Evolutionary conservation across 1,140 invertebrate species (phyloP).

Genomic region (Mamestra configurata): DNA sequence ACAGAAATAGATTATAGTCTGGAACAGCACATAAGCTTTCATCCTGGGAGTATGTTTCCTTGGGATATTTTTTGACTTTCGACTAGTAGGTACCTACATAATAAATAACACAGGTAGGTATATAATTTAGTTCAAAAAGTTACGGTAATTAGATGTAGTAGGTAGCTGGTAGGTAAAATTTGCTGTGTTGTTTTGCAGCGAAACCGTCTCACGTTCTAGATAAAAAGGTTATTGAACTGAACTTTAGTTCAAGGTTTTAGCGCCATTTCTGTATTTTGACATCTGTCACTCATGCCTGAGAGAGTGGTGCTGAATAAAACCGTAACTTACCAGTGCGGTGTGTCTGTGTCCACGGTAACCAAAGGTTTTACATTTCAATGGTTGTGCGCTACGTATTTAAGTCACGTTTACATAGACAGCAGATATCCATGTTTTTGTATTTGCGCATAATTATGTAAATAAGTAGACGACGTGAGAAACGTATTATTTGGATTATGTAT

Average conservation of each 20-base stretch:
- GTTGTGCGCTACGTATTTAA: not conserved
- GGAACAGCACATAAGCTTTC: too few species aligned
- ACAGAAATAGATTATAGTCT: too few species aligned
- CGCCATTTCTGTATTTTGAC: not conserved
- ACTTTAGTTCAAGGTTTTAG: not conserved
- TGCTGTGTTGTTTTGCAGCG: too few species aligned
- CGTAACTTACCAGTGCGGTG: not conserved
- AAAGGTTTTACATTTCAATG: not conserved
- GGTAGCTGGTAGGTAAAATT: too few species aligned
- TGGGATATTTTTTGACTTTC: too few species aligned
- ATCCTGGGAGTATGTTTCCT: too few species aligned
- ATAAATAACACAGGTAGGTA: too few species aligned
- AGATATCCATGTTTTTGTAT: constrained; percentile 17
- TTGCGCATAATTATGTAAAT: constrained; percentile 28
- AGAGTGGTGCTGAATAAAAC: not conserved
- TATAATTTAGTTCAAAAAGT: too few species aligned
- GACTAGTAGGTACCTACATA: too few species aligned
- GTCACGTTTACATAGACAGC: not conserved
- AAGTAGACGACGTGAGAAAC: constrained; percentile 2
- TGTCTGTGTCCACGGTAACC: not conserved
- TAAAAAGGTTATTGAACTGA: not conserved
- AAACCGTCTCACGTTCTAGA: not conserved
- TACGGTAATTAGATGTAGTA: too few species aligned
- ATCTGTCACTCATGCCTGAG: not conserved
- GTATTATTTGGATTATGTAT: not conserved